Base-by-base conservation (phyloP, 2,113 vertebrate species). In the Morone chrysops region DNA sequence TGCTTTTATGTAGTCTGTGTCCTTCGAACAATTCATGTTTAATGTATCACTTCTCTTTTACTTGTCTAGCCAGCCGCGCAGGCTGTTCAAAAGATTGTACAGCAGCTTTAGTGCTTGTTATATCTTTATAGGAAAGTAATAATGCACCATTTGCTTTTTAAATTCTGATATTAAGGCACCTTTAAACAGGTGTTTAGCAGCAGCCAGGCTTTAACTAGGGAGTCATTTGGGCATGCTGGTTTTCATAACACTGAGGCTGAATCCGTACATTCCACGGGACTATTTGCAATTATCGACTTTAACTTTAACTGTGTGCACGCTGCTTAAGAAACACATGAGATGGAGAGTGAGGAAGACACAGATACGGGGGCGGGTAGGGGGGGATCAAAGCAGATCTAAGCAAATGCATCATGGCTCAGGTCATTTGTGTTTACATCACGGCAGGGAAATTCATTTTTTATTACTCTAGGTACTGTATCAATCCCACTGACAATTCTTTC, bases 21-120 rank as follows among this genome's bases (percentile, higher is more conserved):
- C 92, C 93, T 92, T 94, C 91, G 53, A 92, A 93, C 89, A 82
- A 88, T 91, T 94, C 93, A 95, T 96, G 92, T 94, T 96, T 95
- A 95, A 96, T 95, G 93, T 87, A 95, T 94, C 76, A 73, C 85
- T 51, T 76, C 85, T 81, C 87, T 89, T 82, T 82, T 80, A 41
- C 86, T 83, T 84, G 90, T 92, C 91, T 87, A 73, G 88, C 86
- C 81, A 59, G 82, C 84, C 78, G 51, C 59, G 43, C 68, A 56
- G 82, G 60, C 80, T 89, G 85, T 80, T 89, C 84, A 83, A 74
- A 70, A 63, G 82, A 89, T 17, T 76, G 84, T 74, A 57, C 62
- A 18, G 88, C 85, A 78, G 80, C 83, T 85, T 84, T 54, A 76
- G 18, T 17, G 79, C 85, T 87, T 87, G 87, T 92, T 90, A 86